phyloP scores from a whole-genome alignment of 2,797 vertebrate genomes.

The Poecilia gillii region DNA sequence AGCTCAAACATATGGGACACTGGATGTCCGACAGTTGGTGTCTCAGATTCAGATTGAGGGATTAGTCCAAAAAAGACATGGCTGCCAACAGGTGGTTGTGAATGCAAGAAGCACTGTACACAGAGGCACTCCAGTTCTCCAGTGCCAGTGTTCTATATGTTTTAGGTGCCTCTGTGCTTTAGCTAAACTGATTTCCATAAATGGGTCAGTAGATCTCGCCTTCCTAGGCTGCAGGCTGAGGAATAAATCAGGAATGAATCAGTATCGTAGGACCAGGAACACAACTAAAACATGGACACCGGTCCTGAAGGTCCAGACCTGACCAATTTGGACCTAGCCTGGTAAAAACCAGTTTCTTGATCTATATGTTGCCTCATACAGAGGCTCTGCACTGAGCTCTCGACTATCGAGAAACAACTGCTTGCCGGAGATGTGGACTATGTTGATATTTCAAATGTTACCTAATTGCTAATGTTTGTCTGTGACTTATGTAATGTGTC shows the following conservation, averaged over 20 bases:
- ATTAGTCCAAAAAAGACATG: background rate
- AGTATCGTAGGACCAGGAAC: background rate
- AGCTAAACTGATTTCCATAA: background rate
- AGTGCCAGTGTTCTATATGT: background rate
- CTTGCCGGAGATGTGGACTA: too few relatives aligned
- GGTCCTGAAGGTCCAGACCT: background rate
- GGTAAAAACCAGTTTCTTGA: too few relatives aligned
- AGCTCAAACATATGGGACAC: slow-evolving; percentile 56
- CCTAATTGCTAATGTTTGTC: too few relatives aligned
- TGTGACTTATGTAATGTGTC: too few relatives aligned
- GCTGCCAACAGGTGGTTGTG: background rate
- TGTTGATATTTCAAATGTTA: too few relatives aligned
- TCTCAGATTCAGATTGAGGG: slow-evolving; percentile 1
- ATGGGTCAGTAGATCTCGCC: background rate
- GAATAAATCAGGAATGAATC: background rate
- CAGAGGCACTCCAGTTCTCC: background rate
- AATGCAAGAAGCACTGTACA: background rate
- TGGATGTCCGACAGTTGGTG: slow-evolving; percentile 7
- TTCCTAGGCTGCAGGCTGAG: background rate
- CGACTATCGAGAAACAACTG: too few relatives aligned
- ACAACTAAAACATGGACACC: background rate
- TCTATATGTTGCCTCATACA: too few relatives aligned
- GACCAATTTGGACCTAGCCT: background rate
- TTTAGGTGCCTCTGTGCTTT: background rate
- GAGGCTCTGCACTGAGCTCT: too few relatives aligned